Conservation (phyloP, 2,113 vertebrate species). For the Lethenteron camtschaticum region DNA sequence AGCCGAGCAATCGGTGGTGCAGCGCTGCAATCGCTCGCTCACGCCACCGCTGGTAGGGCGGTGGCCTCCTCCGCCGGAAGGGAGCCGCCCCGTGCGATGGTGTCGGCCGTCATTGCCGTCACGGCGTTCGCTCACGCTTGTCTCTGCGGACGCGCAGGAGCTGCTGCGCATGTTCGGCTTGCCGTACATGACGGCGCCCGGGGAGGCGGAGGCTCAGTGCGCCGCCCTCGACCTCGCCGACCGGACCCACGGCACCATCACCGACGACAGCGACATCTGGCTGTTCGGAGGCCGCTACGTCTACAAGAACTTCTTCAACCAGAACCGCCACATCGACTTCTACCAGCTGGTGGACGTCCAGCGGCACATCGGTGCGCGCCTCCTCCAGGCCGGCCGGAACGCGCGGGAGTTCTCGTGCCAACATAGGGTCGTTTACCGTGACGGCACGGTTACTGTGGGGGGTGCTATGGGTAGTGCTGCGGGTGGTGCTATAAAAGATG, state of each 20-base stretch:
- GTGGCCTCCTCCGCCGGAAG: too few relatives aligned
- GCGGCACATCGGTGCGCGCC: conserved; percentile 57
- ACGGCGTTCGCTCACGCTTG: too few relatives aligned
- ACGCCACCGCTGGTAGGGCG: too few relatives aligned
- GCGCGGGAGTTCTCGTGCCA: too few relatives aligned
- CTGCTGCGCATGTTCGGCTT: conserved; percentile 68
- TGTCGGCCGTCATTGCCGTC: too few relatives aligned
- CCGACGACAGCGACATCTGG: conserved; percentile 93
- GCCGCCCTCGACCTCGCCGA: conserved; percentile 53
- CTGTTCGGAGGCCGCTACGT: conserved; percentile 79
- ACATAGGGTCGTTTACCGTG: too few relatives aligned
- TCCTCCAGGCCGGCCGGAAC: not conserved
- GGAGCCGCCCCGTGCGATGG: too few relatives aligned
- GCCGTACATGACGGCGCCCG: conserved; percentile 67
- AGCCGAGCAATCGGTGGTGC: too few relatives aligned
- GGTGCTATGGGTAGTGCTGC: too few relatives aligned
- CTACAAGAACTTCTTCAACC: conserved; percentile 93
- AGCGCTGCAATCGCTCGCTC: too few relatives aligned
- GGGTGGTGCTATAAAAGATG: too few relatives aligned
- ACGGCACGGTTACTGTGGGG: too few relatives aligned
- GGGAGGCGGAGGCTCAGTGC: conserved; percentile 86
- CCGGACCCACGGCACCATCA: conserved; percentile 81
- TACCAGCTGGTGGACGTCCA: conserved; percentile 67
- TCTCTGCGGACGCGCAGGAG: conserved; percentile 26
- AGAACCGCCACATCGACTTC: conserved; percentile 61